Evolutionary conservation across 2,888 invertebrate genomes (phyloP), one percentile per base, ranked within the genome.

Genomic region (Hymenopus coronatus): DNA sequence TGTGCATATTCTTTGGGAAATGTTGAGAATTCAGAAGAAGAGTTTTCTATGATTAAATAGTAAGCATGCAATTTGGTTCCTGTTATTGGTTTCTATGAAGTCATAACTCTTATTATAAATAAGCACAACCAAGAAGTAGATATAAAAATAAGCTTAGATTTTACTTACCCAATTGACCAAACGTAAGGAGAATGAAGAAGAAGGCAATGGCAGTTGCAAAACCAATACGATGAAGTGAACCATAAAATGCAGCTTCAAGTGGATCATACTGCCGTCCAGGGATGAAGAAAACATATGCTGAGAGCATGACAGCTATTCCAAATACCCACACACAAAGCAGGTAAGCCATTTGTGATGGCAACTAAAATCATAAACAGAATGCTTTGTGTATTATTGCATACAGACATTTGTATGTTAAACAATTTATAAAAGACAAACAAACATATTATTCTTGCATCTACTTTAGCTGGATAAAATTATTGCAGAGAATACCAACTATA

Each of bases 281-380:
- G 54, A 85, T 88, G 70, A 89, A 88, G 86, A 89, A 89, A 20
- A 88, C 88, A 46, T 88, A 89, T 3, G 84, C 88, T 20, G 89
- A 46, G 20, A 88, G 12, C 30, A 89, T 28, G 2, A 88, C 30
- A 14, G 70, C 28, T 0, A 83, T n/a, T 14, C 86, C 89, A 12
- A 89, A 83, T 3, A 20, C 81, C 86, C 89, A 89, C 25, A 86
- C 83, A 14, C 30, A 46, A 46, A 30, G 46, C 3, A 85, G 8
- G 83, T 46, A 88, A 25, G 84, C 82, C 25, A 88, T 85, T n/a
- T 88, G 84, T 27, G 89, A 89, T 25, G 46, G 28, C 25, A 84
- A 20, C 89, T 89, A 54, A 54, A 54, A 54, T 54, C 15, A 54
- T 15, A 54, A 54, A 54, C 54, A 20, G 15, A 54, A 54, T 54